Conservation (phyloP, 2,797 vertebrate genomes). For the Mormyrops attenuatus region DNA sequence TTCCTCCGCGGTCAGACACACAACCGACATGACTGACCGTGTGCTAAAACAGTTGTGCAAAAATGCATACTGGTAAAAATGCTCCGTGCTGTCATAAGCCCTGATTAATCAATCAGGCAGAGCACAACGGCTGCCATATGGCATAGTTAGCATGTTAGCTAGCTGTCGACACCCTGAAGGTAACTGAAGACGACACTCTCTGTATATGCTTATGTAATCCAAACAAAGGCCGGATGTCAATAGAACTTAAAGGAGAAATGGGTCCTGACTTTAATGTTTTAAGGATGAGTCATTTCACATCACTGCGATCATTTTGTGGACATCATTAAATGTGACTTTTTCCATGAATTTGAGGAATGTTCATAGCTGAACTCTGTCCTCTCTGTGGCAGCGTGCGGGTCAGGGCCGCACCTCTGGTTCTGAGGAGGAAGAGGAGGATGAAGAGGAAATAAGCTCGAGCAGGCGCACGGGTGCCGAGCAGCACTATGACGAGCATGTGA, state of each 20-base stretch:
- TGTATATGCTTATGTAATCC: not conserved
- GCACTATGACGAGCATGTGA: slow-evolving; percentile 76
- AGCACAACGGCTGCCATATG: not conserved
- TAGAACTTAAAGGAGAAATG: not conserved
- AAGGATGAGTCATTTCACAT: not conserved
- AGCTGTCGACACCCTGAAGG: not conserved
- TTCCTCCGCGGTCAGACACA: not conserved
- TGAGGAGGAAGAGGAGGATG: slow-evolving; percentile 43
- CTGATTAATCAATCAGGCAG: not conserved
- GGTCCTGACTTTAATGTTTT: not conserved
- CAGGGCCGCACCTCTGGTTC: slow-evolving; percentile 50
- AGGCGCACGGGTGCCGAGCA: slow-evolving; percentile 62
- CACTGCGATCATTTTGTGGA: not conserved
- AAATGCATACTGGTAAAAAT: not conserved
- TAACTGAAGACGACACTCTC: not conserved
- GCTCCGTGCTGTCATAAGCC: not conserved
- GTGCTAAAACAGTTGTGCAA: not conserved
- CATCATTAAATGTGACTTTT: not conserved
- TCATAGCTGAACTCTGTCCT: not conserved
- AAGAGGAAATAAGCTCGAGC: slow-evolving; percentile 57
- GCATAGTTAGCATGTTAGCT: not conserved
- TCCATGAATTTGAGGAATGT: not conserved
- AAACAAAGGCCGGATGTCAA: not conserved
- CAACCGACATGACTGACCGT: not conserved
- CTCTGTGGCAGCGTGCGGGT: slow-evolving; percentile 49